A percentile compares a stretch with the other conserved stretches of the same genome.
phyloP scores from a whole-genome alignment of 2,888 invertebrate genomes.

The Scaptomyza caliginosa region DNA sequence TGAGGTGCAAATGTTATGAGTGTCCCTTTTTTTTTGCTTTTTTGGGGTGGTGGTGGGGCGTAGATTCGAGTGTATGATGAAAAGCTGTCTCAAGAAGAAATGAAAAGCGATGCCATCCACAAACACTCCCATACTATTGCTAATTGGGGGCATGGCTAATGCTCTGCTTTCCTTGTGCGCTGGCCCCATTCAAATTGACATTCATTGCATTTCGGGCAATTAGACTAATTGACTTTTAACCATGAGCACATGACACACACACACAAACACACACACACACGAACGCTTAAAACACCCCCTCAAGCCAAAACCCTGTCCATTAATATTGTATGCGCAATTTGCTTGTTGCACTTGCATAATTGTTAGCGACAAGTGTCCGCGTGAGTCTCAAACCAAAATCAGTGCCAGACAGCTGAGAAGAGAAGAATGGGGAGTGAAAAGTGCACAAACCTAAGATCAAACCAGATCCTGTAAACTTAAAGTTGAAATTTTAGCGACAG shows the following conservation, averaged over 20 bases:
- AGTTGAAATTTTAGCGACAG: neutral
- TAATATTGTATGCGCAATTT: constrained; percentile 50
- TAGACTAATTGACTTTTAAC: constrained; percentile 79
- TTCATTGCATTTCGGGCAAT: constrained; percentile 74
- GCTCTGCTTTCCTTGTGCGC: constrained; percentile 49
- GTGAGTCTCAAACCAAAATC: neutral
- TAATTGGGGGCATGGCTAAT: constrained; percentile 51
- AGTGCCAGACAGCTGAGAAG: neutral
- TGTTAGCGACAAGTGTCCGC: constrained; percentile 13
- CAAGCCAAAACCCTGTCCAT: constrained; percentile 20
- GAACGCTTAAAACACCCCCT: neutral
- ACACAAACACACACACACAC: neutral
- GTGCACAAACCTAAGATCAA: neutral
- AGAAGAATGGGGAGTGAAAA: too few species aligned
- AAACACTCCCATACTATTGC: too few species aligned
- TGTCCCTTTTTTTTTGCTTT: constrained; percentile 59
- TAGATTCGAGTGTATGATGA: constrained; percentile 63
- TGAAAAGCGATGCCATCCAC: constrained; percentile 1
- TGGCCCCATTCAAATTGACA: constrained; percentile 77
- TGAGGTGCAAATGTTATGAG: constrained; percentile 77
- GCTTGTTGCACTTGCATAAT: constrained; percentile 29
- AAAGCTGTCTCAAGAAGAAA: constrained; percentile 56
- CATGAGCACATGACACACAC: constrained; percentile 49
- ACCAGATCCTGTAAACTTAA: neutral
- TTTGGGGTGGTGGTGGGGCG: constrained; percentile 23